phyloP scores from a whole-genome alignment of 2,888 invertebrate species.

The Drosophila lutescens region DNA sequence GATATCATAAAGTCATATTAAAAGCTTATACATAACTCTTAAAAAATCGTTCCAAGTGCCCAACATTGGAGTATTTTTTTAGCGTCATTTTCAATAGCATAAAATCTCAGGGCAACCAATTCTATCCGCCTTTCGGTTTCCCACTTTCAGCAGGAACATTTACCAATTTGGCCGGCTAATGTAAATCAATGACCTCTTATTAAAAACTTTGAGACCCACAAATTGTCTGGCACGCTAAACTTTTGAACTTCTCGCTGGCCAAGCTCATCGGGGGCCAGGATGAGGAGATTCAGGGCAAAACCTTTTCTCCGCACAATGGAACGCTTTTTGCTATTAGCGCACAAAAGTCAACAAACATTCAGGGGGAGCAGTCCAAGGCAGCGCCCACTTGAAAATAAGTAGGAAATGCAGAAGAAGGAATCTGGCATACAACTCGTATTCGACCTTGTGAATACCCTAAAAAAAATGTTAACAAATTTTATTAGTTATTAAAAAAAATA shows the following conservation, averaged over 20 bases:
- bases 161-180: constrained; percentile 58
- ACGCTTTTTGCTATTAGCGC: constrained; percentile 73
- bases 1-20: no score
- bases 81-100: constrained; percentile 11
- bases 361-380: constrained; percentile 24
- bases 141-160: constrained; percentile 37
- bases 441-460: background rate
- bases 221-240: constrained; percentile 72
- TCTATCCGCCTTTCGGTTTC: constrained; percentile 32
- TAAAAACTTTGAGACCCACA: constrained; percentile 74
- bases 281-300: constrained; percentile 3
- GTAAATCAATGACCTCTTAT: constrained; percentile 78
- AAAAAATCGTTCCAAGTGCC: background rate
- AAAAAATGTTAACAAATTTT: no score
- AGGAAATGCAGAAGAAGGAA: constrained; percentile 16
- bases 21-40: no score
- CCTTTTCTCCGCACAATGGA: constrained; percentile 57
- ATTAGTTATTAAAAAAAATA: no score
- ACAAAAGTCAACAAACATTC: constrained; percentile 73
- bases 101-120: constrained; percentile 16
- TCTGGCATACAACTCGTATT: fast-evolving
- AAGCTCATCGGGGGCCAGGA: constrained; percentile 5
- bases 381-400: constrained; percentile 55
- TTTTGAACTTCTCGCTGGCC: constrained; percentile 64
- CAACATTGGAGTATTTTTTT: background rate